phyloP scores from a whole-genome alignment of 2,888 invertebrate species.

The Suillia variegata region DNA sequence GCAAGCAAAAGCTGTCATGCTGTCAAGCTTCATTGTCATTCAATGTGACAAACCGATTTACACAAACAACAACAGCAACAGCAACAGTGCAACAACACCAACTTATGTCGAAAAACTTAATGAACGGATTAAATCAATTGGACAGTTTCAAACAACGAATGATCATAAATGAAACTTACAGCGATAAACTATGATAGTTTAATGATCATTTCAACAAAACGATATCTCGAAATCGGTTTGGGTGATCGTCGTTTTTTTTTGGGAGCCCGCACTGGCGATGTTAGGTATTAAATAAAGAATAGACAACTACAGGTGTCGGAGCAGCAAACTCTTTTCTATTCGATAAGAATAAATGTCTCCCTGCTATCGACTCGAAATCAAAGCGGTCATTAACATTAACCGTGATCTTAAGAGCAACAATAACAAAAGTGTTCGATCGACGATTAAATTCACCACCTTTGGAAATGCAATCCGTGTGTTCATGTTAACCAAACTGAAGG shows the following conservation, averaged over 20 bases:
- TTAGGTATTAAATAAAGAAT: neutral
- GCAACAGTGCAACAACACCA: constrained; percentile 45
- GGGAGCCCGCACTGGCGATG: no score
- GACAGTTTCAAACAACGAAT: constrained; percentile 10
- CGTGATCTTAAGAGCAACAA: neutral
- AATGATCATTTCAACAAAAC: constrained; percentile 56
- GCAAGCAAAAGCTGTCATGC: constrained; percentile 38
- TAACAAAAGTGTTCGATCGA: neutral
- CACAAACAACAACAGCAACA: neutral
- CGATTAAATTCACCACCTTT: neutral
- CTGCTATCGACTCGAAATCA: neutral
- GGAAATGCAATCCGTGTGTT: neutral
- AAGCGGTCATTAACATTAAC: neutral
- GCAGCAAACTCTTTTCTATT: no score
- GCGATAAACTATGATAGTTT: constrained; percentile 53
- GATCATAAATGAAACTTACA: constrained; percentile 9
- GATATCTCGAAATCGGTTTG: constrained; percentile 16
- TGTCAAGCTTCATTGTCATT: constrained; percentile 40
- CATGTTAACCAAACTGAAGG: neutral
- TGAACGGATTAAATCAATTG: constrained; percentile 53
- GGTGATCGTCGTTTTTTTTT: no score
- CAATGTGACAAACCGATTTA: constrained; percentile 16
- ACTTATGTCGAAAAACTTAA: constrained; percentile 49
- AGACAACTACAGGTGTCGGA: no score
- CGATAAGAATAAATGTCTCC: no score